phyloP scores from a whole-genome alignment of 2,797 vertebrate species.

The Xenopus petersii region DNA sequence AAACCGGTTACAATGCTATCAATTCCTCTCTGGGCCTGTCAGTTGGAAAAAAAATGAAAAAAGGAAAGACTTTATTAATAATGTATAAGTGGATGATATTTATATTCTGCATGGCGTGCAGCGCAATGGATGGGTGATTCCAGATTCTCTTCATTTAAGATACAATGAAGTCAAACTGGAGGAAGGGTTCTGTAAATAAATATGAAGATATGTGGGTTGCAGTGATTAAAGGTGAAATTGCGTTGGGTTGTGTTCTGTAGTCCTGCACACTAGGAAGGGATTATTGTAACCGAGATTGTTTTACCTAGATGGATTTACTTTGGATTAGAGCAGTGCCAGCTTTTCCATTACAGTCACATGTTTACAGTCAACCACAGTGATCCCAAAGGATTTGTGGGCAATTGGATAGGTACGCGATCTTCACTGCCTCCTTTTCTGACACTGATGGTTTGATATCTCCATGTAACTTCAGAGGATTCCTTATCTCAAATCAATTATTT shows the following conservation, averaged over 20 bases:
- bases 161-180: slow-evolving; percentile 37
- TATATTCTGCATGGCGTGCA: slow-evolving; percentile 48
- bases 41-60: slow-evolving; percentile 59
- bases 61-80: slow-evolving; percentile 61
- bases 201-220: too few relatives aligned
- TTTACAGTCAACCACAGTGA: slow-evolving; percentile 51
- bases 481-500: slow-evolving; percentile 71
- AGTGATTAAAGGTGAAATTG: too few relatives aligned
- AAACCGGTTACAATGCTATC: slow-evolving; percentile 47
- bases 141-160: slow-evolving; percentile 58
- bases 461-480: slow-evolving; percentile 63
- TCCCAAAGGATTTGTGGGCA: slow-evolving; percentile 57
- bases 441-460: slow-evolving; percentile 60
- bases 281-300: background rate
- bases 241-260: background rate
- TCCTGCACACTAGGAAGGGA: background rate
- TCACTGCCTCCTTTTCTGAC: slow-evolving; percentile 62
- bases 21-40: slow-evolving; percentile 52
- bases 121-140: slow-evolving; percentile 51
- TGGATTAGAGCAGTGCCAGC: slow-evolving; percentile 31
- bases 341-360: slow-evolving; percentile 51
- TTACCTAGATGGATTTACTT: background rate
- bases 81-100: slow-evolving; percentile 57
- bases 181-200: background rate
- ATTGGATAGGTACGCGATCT: slow-evolving; percentile 62